Base-by-base conservation (phyloP, 1,140 invertebrate species). In the Platorchestia sp. region DNA sequence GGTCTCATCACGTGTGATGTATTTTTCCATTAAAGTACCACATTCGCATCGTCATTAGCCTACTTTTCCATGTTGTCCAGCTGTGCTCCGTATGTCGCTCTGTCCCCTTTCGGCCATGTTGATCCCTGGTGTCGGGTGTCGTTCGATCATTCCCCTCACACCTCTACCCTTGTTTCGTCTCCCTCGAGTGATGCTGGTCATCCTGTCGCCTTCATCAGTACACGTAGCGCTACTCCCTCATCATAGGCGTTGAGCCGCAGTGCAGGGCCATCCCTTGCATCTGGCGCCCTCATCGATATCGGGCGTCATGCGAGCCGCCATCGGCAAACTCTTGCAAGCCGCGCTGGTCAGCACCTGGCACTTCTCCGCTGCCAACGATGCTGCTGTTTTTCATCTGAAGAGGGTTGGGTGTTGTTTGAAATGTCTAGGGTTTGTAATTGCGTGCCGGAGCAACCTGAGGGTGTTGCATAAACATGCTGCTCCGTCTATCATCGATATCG, bases 241-340 rank as follows among this genome's bases (percentile, higher is more conserved):
- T 89, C 87, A 44, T 89, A 36, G 87, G 36, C 41, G 41, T 14
- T 27, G 87, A 89, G 43, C n/a, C 87, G 36, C 87, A 42, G n/a
- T 44, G 87, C 41, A 89, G 41, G 87, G 59, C 59, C 59, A 75
- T 75, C 59, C 27, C 87, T 43, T 41, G 87, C 87, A 89, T 89
- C 87, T 89, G 87, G 41, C 41, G 87, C 87, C 0, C 87, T 89
- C 42, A 42, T 89, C 87, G 87, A 89, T 89, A 89, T 89, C 43
- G 87, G 87, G 87, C 87, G 87, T 89, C 87, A 89, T 89, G 41
- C 43, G 87, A 89, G 87, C 59, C 87, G 87, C 87, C 87, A 89
- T 89, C 87, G 36, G n/a, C 87, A 43, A 89, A 42, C 87, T 89
- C 87, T 42, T 89, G 59, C n/a, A n/a, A n/a, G n/a, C 59, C 59